Evolutionary conservation across 2,113 vertebrate genomes (phyloP), one percentile per base, ranked within the genome.

Genomic region (Crotalus horridus): DNA sequence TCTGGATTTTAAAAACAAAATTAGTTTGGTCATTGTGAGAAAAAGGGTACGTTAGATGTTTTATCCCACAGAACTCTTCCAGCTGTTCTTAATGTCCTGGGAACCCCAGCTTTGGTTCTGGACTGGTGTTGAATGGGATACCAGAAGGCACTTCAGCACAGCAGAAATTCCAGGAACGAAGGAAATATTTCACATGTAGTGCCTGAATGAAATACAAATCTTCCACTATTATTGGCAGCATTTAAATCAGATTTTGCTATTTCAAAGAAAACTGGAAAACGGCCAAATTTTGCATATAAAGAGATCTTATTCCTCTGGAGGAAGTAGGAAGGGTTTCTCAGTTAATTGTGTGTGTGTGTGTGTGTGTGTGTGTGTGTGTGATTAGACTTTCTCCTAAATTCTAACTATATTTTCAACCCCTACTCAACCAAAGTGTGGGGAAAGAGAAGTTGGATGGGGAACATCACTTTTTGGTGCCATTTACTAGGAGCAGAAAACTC

Each of bases 271-370:
- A 94, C 87, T 87, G 93, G 55, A 85, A 51, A 51, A 64, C 24
- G 64, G 9, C 92, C 91, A 33, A 39, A 20, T 90, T 95, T 95
- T 96, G 91, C 95, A 92, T 93, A 61, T 92, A 92, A 90, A 95
- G 92, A 93, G 61, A 1, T 12, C 85, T n/a, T 56, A 89, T 69
- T 91, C 81, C 85, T 94, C 59, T 55, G 74, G 43, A 94, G 87
- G 58, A 87, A 46, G 54, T 15, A 94, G 90, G 58, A 87, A 46
- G 54, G 20, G 26, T 23, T 96, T 90, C 86, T 94, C 94, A 69
- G 61, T 56, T 51, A 48, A 48, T 48, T 48, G 0, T 48, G 48
- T 48, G 48, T 48, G 48, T 48, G 46, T 48, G 46, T 48, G 46
- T 48, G 46, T 48, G 46, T 48, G 6, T 48, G 46, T 48, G 48